These are phyloP conservation scores for Cairina moschata DNA, from an alignment of 2,113 vertebrate genomes.

Conservation along the genomic window DNA sequence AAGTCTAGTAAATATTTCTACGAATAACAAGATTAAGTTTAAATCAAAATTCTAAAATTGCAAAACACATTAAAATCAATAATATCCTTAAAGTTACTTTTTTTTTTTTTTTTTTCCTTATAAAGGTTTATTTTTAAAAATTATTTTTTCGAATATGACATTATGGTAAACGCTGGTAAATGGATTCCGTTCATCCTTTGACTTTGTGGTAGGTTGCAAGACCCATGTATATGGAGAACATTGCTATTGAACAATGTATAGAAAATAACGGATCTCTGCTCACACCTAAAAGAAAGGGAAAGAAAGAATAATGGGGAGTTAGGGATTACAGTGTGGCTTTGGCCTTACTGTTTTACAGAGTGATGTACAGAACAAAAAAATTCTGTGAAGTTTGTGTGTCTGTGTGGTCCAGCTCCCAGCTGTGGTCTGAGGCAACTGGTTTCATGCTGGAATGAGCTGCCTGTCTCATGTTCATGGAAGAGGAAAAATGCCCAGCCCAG, in stretches of 20 bases:
- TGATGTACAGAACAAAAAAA: not conserved
- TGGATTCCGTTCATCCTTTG: not conserved
- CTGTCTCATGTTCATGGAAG: not conserved
- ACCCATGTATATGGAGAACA: not conserved
- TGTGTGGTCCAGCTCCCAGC: conserved; percentile 39
- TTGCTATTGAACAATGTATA: not conserved
- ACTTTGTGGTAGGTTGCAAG: not conserved
- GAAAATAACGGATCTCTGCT: not conserved
- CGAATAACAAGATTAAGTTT: not conserved
- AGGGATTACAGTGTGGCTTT: not conserved
- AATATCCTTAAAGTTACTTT: not conserved
- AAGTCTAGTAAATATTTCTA: not conserved
- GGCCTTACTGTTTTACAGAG: conserved; percentile 3
- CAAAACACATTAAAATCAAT: not conserved
- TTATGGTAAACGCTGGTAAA: not conserved
- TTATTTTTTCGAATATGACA: not conserved
- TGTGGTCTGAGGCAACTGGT: not conserved
- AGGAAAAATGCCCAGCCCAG: not conserved
- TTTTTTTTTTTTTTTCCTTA: not conserved
- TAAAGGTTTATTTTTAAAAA: too few species aligned
- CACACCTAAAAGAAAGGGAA: not conserved
- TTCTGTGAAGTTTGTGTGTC: not conserved
- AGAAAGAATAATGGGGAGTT: not conserved
- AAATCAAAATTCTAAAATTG: not conserved
- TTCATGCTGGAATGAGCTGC: not conserved